Evolutionary conservation across 2,888 invertebrate species (phyloP), one percentile per base, ranked within the genome.

Genomic region (Ecliptopera silaceata): DNA sequence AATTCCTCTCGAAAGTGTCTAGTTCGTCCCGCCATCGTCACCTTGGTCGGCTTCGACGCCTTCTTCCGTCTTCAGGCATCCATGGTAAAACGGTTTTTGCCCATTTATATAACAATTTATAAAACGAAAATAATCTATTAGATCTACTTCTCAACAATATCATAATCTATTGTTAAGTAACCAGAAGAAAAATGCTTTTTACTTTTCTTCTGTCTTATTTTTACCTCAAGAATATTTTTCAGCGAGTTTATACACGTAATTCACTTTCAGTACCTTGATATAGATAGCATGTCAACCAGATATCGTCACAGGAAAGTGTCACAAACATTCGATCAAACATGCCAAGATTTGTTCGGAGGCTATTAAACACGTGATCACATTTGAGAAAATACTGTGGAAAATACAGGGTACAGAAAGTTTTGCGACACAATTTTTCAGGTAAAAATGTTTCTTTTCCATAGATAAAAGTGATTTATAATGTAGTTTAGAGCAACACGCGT

Each of bases 241-340:
- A 36, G 10, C 15, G 3, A 36, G 36, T 15, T 36, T 10, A 6
- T 10, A 15, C 15, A 36, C 36, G 36, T 36, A 36, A 36, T 56
- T 51, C 42, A 51, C 29, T 56, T 49, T 55, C 44, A 47, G 47
- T 29, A 39, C 11, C 18, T 12, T 43, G 46, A 47, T 56, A 56
- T 47, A 56, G 51, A 56, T 51, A 46, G 36, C 46, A 56, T 56
- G 45, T 46, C 50, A 45, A 34, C 45, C 56, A 50, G 45, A 39
- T 56, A 56, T 51, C 49, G 44, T 44, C 45, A 36, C 20, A 20
- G 51, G 46, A 46, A 51, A 51, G 46, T 56, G 56, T 56, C 56
- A 56, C 50, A 47, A 56, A 51, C 51, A 56, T 56, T 56, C 51
- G 50, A 56, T 56, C 56, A 56, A 42, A 56, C 50, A 51, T 56